phyloP scores from a whole-genome alignment of 1,140 invertebrate genomes.

The Drosophila guanche region DNA sequence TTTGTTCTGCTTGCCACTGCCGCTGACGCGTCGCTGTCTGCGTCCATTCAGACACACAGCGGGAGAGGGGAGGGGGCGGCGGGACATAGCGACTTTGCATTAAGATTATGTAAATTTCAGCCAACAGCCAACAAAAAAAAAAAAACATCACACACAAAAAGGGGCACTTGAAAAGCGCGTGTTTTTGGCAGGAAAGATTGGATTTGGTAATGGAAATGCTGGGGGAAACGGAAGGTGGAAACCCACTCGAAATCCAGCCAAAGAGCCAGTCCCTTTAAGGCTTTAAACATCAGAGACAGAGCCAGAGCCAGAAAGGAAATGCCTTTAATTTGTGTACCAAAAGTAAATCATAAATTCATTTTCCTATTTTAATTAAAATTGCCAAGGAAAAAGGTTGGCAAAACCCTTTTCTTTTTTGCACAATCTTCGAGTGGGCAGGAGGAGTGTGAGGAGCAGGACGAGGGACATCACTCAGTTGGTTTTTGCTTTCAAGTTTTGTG shows the following conservation, averaged over 20 bases:
- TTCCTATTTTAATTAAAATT: conserved; percentile 74
- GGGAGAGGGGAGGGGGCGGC: no score
- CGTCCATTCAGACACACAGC: neutral
- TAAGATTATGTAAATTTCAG: conserved; percentile 76
- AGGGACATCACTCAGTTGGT: conserved; percentile 28
- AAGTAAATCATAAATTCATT: conserved; percentile 64
- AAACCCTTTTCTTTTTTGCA: conserved; percentile 28
- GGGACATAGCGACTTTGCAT: conserved; percentile 49
- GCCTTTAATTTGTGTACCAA: conserved; percentile 43
- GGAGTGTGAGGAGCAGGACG: no score
- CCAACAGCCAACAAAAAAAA: conserved; percentile 26
- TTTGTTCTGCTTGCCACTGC: conserved; percentile 47
- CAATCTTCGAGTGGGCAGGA: no score
- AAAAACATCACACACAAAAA: conserved; percentile 6
- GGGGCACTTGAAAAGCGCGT: conserved; percentile 64
- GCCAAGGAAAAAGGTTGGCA: conserved; percentile 42
- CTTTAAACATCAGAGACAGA: conserved; percentile 18
- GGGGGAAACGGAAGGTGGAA: no score
- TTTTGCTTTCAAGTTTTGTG: conserved; percentile 63
- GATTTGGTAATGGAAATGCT: conserved; percentile 14
- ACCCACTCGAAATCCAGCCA: neutral
- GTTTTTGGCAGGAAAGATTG: conserved; percentile 56
- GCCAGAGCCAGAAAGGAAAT: conserved; percentile 1
- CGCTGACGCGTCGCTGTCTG: conserved; percentile 52
- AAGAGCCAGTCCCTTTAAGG: no score